A percentile compares a stretch with the other conserved stretches of the same genome.
These are phyloP conservation scores for Heterohyrax brucei DNA, from an alignment of 2,797 vertebrate genomes.

Conservation along the genomic window DNA sequence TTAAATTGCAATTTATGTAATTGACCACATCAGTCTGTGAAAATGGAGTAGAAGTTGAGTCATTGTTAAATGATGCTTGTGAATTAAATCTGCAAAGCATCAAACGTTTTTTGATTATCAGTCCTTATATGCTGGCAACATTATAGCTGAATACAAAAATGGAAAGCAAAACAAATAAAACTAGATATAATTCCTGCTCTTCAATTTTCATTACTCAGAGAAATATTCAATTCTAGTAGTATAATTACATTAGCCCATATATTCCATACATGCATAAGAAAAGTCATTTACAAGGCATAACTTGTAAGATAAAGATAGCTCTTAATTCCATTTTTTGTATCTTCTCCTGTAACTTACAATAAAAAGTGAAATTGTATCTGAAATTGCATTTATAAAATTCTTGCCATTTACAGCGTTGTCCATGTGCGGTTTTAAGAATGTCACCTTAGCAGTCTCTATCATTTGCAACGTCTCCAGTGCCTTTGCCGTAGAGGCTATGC, in stretches of 20 bases:
- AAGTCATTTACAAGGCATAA: background rate
- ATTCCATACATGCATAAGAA: background rate
- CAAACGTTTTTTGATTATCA: background rate
- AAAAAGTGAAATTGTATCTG: background rate
- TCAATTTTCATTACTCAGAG: slow-evolving; percentile 28
- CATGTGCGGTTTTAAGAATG: slow-evolving; percentile 19
- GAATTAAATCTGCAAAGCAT: background rate
- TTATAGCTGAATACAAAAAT: background rate
- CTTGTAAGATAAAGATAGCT: background rate
- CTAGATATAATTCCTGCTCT: background rate
- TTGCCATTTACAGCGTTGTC: background rate
- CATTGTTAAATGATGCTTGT: background rate
- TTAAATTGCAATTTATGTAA: background rate
- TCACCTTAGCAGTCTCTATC: slow-evolving; percentile 67
- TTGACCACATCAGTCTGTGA: background rate
- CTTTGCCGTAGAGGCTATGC: slow-evolving; percentile 71
- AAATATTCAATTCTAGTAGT: background rate
- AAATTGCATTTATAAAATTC: background rate
- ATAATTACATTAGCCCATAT: background rate
- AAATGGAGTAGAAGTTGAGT: background rate
- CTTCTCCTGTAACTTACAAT: background rate
- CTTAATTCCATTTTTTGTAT: background rate
- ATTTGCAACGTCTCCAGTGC: slow-evolving; percentile 24
- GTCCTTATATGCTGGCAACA: background rate
- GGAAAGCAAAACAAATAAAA: background rate